A percentile compares a stretch with the other conserved stretches of the same genome.
phyloP scores from a whole-genome alignment of 2,797 vertebrate species.

The Gymnodraco acuticeps region DNA sequence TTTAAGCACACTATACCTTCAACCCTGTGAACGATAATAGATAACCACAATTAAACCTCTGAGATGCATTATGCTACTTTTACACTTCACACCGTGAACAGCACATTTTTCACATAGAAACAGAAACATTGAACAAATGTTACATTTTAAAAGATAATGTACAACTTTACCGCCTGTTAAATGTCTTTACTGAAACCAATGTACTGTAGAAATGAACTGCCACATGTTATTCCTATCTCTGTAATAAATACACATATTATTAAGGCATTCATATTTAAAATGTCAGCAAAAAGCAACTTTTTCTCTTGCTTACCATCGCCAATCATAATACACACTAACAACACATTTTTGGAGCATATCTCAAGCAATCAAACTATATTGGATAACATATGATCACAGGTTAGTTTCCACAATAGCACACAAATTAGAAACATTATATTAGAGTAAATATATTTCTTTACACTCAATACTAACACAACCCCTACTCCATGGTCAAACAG shows the following conservation, averaged over 20 bases:
- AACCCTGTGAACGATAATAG: slow-evolving; percentile 69
- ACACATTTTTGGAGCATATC: slow-evolving; percentile 10
- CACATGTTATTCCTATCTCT: background rate
- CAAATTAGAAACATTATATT: slow-evolving; percentile 2
- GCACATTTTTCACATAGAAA: background rate
- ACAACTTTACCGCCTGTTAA: background rate
- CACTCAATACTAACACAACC: background rate
- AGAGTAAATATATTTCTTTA: background rate
- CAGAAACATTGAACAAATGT: background rate
- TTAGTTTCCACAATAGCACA: slow-evolving; percentile 2
- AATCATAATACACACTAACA: background rate
- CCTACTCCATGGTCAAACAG: slow-evolving; percentile 3
- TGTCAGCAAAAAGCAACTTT: slow-evolving; percentile 10
- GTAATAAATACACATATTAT: slow-evolving; percentile 14
- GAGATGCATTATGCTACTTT: background rate
- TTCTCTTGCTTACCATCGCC: background rate
- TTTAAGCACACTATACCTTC: slow-evolving; percentile 66
- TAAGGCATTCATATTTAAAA: background rate
- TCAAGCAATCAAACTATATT: background rate
- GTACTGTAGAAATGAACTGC: slow-evolving; percentile 1
- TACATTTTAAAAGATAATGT: background rate
- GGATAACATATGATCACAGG: slow-evolving; percentile 27
- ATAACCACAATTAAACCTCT: slow-evolving; percentile 38
- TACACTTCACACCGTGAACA: slow-evolving; percentile 11
- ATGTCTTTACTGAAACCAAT: background rate